phyloP scores from a whole-genome alignment of 2,113 vertebrate genomes.

The Gasterosteus aculeatus region DNA sequence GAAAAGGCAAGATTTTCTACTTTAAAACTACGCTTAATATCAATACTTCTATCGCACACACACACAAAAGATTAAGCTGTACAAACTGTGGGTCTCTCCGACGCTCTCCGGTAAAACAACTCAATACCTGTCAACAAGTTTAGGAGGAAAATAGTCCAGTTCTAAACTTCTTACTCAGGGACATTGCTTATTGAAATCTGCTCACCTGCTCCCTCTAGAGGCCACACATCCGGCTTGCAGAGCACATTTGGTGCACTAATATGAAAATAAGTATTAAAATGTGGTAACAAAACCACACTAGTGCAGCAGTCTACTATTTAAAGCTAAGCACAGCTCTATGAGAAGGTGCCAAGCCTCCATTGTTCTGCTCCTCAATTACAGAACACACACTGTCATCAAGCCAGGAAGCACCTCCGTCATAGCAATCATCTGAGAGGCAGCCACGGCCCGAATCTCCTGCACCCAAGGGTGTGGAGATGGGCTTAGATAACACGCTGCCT shows the following conservation, averaged over 20 bases:
- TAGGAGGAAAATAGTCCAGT: background rate
- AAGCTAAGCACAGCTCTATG: conserved; percentile 3
- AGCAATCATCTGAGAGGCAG: conserved; percentile 48
- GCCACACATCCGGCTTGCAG: background rate
- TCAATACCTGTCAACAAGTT: background rate
- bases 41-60: background rate
- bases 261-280: background rate
- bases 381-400: conserved; percentile 31
- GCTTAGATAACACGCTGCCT: conserved; percentile 56
- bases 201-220: conserved; percentile 48
- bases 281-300: background rate
- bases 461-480: conserved; percentile 49
- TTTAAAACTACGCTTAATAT: background rate
- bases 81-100: background rate
- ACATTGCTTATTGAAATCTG: background rate
- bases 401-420: conserved; percentile 46
- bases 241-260: conserved; percentile 7
- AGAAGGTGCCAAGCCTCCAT: background rate
- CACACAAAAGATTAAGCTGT: background rate
- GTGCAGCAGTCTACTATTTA: background rate
- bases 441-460: conserved; percentile 53
- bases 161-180: background rate
- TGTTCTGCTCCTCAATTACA: conserved; percentile 16
- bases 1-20: background rate
- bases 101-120: background rate